These are phyloP conservation scores for Pelochelys cantorii DNA, from an alignment of 2,797 vertebrate species.

Conservation along the genomic window DNA sequence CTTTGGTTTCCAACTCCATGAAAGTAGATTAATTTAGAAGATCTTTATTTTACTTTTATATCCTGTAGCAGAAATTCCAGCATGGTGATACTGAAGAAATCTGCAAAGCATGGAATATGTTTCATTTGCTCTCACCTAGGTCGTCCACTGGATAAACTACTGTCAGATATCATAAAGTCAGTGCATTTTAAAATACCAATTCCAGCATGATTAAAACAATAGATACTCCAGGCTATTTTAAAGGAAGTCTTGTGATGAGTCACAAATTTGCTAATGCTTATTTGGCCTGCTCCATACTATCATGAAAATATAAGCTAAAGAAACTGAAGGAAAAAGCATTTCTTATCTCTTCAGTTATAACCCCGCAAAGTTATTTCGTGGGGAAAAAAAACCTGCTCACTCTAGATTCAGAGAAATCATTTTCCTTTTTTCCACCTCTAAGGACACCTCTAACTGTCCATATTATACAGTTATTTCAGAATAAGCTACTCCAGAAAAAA, in stretches of 20 bases:
- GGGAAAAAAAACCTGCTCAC: background rate
- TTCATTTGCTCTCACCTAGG: background rate
- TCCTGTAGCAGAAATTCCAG: background rate
- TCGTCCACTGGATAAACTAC: background rate
- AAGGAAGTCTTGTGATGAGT: slow-evolving; percentile 2
- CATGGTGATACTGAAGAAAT: background rate
- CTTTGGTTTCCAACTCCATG: background rate
- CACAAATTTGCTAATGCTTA: background rate
- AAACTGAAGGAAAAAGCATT: background rate
- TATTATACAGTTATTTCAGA: too few species aligned
- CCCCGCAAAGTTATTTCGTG: background rate
- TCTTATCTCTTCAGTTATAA: background rate
- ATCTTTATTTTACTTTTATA: background rate
- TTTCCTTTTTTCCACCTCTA: background rate
- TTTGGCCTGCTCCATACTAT: background rate
- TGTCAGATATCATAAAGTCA: slow-evolving; percentile 5
- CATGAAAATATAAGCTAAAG: background rate
- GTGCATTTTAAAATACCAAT: background rate
- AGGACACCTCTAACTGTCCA: background rate
- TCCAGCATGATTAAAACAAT: slow-evolving; percentile 19
- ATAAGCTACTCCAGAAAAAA: too few species aligned
- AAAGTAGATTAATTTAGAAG: background rate
- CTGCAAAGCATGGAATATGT: background rate
- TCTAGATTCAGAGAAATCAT: background rate
- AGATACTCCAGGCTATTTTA: background rate